Base-by-base conservation (phyloP, 2,797 vertebrate species). In the Rhynchotus rufescens region DNA sequence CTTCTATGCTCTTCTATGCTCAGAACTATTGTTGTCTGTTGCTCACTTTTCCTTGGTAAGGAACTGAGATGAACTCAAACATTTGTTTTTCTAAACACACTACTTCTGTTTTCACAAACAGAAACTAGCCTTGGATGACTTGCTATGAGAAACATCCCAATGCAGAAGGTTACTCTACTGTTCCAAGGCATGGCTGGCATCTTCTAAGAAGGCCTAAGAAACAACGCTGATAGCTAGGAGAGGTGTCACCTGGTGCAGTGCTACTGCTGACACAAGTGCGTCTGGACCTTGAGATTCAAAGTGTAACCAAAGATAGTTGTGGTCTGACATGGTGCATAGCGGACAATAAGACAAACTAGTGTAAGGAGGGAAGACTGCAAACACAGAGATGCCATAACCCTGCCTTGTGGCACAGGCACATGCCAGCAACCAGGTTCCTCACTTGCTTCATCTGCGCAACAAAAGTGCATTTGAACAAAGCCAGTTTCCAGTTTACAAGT, bases 371-470 rank as follows among this genome's bases (percentile, higher is more conserved):
- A 76, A 40, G 51, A 44, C 26, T 38, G 26, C 44, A 38, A n/a
- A 1, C 9, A 45, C 57, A 38, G 62, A 73, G 36, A 34, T 23
- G 38, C 9, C 16, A 3, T 9, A 54, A 23, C 38, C 49, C 32
- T 1, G 0, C 4, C 12, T 34, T 34, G 49, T 12, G 15, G 26
- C 47, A 30, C 1, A 4, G 51, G 59, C 44, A 65, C 5, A 20
- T 30, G 13, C 21, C 80, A 72, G n/a, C 30, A 36, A n/a, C 21
- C 56, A 42, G 47, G n/a, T 14, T 44, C 56, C 49, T n/a, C 42
- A 28, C 32, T 13, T 23, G 13, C 10, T 25, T 32, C 26, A 19
- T 15, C 6, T 34, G 25, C 34, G 23, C 19, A 61, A 66, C 38
- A 73, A n/a, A 67, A 36, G 16, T 30, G 26, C 21, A 30, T 9